phyloP scores from a whole-genome alignment of 2,888 invertebrate species.

The Fabriciana adippe region DNA sequence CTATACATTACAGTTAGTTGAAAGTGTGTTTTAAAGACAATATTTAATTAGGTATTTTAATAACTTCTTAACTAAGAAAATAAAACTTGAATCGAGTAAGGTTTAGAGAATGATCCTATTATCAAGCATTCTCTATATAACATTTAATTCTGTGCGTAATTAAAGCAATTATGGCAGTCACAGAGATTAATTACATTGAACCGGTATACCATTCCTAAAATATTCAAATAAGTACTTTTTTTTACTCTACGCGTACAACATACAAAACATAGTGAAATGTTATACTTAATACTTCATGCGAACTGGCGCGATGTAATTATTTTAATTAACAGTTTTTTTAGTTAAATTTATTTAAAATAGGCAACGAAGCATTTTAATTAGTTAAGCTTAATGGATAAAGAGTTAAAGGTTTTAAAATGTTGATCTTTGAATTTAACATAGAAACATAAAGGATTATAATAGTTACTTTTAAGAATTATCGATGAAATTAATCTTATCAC shows the following conservation, averaged over 20 bases:
- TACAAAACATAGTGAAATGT: neutral
- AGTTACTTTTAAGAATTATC: slow-evolving; percentile 25
- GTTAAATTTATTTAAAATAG: neutral
- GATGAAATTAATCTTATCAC: slow-evolving; percentile 55
- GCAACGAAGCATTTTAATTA: slow-evolving; percentile 1
- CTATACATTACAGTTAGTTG: too few relatives aligned
- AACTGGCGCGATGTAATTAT: slow-evolving; percentile 31
- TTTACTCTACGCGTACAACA: neutral
- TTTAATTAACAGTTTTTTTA: slow-evolving; percentile 22
- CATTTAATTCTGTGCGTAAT: too few relatives aligned
- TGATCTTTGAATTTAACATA: too few relatives aligned
- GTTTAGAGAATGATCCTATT: too few relatives aligned
- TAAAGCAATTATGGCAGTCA: too few relatives aligned
- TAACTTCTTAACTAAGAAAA: too few relatives aligned
- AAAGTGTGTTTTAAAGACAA: too few relatives aligned
- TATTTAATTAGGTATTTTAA: too few relatives aligned
- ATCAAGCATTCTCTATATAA: too few relatives aligned
- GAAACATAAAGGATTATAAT: slow-evolving; percentile 8
- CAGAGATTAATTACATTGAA: too few relatives aligned
- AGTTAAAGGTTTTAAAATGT: slow-evolving; percentile 3
- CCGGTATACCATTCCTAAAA: neutral
- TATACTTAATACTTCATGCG: slow-evolving; percentile 22
- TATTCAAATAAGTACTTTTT: slow-evolving; percentile 7
- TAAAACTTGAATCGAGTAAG: too few relatives aligned
- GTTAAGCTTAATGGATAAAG: neutral